Percentiles rank a stretch among this genome's conserved stretches.
phyloP scores from a whole-genome alignment of 2,113 vertebrate genomes.

The Pseudorectes ferrugineus region DNA sequence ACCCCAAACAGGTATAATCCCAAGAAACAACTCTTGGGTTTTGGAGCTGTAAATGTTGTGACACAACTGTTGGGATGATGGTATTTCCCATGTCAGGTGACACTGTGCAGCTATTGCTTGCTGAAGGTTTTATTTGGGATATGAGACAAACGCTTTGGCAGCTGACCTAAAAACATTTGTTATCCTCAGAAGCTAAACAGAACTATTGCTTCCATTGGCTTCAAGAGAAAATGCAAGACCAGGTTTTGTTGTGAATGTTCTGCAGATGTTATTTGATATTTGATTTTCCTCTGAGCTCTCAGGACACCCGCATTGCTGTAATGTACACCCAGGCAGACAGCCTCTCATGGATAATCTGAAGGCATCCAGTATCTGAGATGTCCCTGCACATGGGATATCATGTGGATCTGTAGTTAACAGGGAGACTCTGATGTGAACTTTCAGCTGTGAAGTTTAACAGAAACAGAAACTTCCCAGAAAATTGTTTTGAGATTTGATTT shows the following conservation, averaged over 20 bases:
- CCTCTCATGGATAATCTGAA: neutral
- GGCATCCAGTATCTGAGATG: neutral
- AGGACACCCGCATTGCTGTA: neutral
- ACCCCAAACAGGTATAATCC: neutral
- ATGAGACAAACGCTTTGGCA: neutral
- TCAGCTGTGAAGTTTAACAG: neutral
- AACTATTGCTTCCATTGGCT: neutral
- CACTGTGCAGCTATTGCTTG: neutral
- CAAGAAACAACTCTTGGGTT: neutral
- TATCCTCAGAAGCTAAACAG: neutral
- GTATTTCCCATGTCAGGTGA: neutral
- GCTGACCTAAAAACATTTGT: neutral
- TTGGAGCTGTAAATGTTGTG: neutral
- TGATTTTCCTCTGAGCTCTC: neutral
- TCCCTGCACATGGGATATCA: neutral
- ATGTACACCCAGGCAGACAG: neutral
- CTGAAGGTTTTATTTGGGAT: neutral
- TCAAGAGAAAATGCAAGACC: neutral
- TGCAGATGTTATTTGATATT: neutral
- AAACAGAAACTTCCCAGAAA: neutral
- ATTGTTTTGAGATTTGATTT: neutral
- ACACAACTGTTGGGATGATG: neutral
- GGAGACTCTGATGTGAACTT: neutral
- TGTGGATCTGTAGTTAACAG: neutral
- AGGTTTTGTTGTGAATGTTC: neutral